Conservation (phyloP, 2,113 vertebrate genomes). For the Hassar affinis region DNA sequence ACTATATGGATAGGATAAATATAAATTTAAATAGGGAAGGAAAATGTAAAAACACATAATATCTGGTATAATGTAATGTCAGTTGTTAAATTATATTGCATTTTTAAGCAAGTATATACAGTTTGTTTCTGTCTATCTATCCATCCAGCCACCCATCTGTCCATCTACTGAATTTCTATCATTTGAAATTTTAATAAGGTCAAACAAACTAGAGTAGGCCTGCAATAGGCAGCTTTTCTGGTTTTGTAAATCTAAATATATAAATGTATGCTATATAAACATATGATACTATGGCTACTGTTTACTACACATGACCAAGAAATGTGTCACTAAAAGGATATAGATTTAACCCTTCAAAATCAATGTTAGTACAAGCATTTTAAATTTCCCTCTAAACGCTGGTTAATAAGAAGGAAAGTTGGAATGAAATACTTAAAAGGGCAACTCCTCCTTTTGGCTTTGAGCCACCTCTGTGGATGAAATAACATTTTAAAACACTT, state of each 20-base stretch:
- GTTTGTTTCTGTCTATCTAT: no score
- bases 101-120: not conserved
- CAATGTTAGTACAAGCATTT: not conserved
- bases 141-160: not conserved
- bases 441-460: not conserved
- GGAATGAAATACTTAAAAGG: not conserved
- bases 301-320: not conserved
- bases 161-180: not conserved
- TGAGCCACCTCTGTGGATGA: not conserved
- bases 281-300: not conserved
- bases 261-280: not conserved
- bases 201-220: not conserved
- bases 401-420: not conserved
- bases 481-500: not conserved
- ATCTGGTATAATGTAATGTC: not conserved
- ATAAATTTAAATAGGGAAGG: not conserved
- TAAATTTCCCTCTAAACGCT: not conserved
- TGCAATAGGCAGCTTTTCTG: not conserved
- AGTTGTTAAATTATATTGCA: not conserved
- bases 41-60: not conserved
- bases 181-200: not conserved
- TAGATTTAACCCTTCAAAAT: not conserved
- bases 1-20: not conserved
- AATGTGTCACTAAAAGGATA: constrained; percentile 10
- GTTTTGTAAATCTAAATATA: not conserved